phyloP scores from a whole-genome alignment of 2,113 vertebrate species.

The Salvator merianae region DNA sequence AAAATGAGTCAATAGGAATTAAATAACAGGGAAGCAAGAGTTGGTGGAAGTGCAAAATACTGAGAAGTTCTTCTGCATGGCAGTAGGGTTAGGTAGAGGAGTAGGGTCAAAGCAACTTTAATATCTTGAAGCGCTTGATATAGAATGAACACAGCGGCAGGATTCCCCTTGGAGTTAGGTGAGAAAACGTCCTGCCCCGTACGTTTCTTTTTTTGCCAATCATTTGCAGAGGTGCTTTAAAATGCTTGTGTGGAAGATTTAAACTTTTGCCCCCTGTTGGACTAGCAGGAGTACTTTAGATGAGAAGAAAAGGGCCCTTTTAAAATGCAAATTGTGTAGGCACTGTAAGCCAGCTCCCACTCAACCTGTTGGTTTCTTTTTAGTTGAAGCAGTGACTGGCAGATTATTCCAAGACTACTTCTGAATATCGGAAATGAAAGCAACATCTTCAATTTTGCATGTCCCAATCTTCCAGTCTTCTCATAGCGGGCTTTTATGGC shows the following conservation, averaged over 20 bases:
- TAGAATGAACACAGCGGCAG: constrained; percentile 1
- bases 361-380: constrained; percentile 45
- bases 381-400: constrained; percentile 25
- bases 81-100: background rate
- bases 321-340: constrained; percentile 36
- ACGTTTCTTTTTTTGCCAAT: background rate
- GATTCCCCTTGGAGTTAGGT: background rate
- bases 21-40: background rate
- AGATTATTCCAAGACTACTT: constrained; percentile 31
- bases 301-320: constrained; percentile 35
- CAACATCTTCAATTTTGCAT: constrained; percentile 38
- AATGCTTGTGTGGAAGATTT: constrained; percentile 16
- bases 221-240: background rate
- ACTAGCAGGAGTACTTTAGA: constrained; percentile 18
- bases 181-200: background rate
- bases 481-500: constrained; percentile 26
- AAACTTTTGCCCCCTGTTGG: constrained; percentile 42
- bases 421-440: constrained; percentile 36
- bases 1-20: background rate
- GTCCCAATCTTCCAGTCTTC: constrained; percentile 28
- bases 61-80: background rate
- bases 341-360: constrained; percentile 39
- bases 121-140: background rate
- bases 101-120: background rate
- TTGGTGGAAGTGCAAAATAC: background rate